Base-by-base conservation (phyloP, 2,888 invertebrate species). In the Hemithea aestivaria region DNA sequence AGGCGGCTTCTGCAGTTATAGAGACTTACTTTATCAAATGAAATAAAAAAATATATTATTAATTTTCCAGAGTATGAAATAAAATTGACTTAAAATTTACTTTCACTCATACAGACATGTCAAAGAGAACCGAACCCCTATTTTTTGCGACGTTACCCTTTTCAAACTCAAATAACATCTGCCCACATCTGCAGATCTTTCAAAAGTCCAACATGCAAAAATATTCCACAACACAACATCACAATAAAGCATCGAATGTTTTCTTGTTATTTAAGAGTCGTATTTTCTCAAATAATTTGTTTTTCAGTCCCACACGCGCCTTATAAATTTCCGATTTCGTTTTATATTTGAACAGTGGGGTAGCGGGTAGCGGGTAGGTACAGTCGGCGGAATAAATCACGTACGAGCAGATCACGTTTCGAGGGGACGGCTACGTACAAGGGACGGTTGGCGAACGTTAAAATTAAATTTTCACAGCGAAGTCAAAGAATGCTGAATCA, bases 391-490 rank as follows among this genome's bases (percentile, higher is more conserved):
- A 37, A 60, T 59, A 61, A 67, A 67, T 66, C 68, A 66, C 62
- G 58, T 56, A 58, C 46, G 41, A 36, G 30, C 39, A 27, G 61
- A 64, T 62, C 66, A 67, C 66, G 64, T 67, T 24, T 45, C 42
- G 36, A 40, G 40, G 45, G 48, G 35, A 44, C 47, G 41, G 48
- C 48, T 34, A 35, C 51, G 59, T 55, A 12, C 34, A 40, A 39
- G 42, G 47, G 35, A 42, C 45, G 40, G 45, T 47, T 28, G 37
- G 56, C 51, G 61, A 58, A 39, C 59, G 48, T 58, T 56, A 46
- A 61, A 60, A 65, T 66, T 67, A 66, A 66, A 62, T 61, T 67
- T 67, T 66, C 64, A 66, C 42, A 50, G 37, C 8, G 28, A 11
- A 37, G 30, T 30, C 42, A 33, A 36, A 33, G 33, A 32, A 39